phyloP scores from a whole-genome alignment of 1,140 invertebrate species.

The Lepidostoma basale region DNA sequence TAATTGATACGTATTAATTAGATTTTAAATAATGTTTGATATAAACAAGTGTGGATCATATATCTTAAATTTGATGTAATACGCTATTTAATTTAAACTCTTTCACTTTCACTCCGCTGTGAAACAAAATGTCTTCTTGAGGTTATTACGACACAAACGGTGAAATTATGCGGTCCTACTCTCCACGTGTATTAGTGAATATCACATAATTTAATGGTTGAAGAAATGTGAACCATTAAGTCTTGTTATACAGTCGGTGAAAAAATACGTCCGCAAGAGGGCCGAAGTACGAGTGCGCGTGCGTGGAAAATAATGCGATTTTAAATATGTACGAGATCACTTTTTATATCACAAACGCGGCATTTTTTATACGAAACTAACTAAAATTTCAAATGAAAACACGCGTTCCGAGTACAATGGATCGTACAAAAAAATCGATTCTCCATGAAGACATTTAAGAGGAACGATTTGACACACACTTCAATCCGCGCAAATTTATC shows the following conservation, averaged over 20 bases:
- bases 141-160: not conserved
- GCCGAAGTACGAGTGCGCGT: not conserved
- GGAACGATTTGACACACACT: too few species aligned
- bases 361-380: not conserved
- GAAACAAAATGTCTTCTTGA: not conserved
- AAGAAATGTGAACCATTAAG: not conserved
- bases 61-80: not conserved
- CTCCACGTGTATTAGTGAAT: not conserved
- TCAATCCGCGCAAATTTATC: too few species aligned
- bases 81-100: not conserved
- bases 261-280: not conserved
- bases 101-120: not conserved
- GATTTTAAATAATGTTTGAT: not conserved
- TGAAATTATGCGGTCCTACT: constrained; percentile 15
- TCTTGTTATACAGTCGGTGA: not conserved
- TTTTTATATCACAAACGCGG: not conserved
- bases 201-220: not conserved
- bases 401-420: not conserved
- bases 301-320: not conserved
- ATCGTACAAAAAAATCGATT: not conserved
- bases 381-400: not conserved
- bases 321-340: not conserved
- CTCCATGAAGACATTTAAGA: too few species aligned
- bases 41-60: not conserved
- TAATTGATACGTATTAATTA: not conserved